Evolutionary conservation across 2,797 vertebrate genomes (phyloP), one percentile per base, ranked within the genome.

Genomic region (Catamblyrhynchus diadema): DNA sequence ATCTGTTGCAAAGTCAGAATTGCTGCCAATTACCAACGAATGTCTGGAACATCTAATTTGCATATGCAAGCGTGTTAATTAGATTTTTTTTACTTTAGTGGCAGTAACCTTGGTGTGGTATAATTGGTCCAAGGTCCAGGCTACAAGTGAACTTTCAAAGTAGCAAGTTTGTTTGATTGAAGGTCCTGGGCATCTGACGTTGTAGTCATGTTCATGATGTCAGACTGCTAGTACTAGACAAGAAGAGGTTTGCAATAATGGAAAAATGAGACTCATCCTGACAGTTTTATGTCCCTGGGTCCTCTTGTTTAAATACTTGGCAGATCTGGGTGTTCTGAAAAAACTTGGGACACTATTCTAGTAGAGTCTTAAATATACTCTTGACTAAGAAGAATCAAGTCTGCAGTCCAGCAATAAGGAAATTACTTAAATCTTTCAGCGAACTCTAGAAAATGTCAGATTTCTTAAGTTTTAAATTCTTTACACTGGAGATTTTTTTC

Each of bases 291-390:
- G 79, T 90, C 89, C 96, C 88, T 91, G 88, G 56, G 64, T 94
- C 91, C 86, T 97, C 91, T 95, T 95, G 12, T 95, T 95, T 96
- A 96, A 95, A 87, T 96, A 86, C 80, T 83, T 23, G 80, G 45
- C 95, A 92, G 95, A 95, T 94, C 78, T 77, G 95, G 65, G 79
- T 96, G 84, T 94, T 96, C 90, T 91, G 92, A 94, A 94, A 96
- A 94, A 93, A 87, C 28, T n/a, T 45, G 69, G 77, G 88, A 83
- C 71, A 62, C 41, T 82, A 54, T 75, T 66, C 25, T 90, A 54
- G 39, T 7, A 33, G 20, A 75, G 17, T 72, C 30, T 81, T 53
- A 88, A 86, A 48, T 67, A 15, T 13, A 8, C 48, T 51, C 20
- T 35, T 74, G 42, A 47, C 22, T 77, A 87, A 41, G n/a, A 62